Base-by-base conservation (phyloP, 2,888 invertebrate genomes). In the Chrysotoxum bicinctum region DNA sequence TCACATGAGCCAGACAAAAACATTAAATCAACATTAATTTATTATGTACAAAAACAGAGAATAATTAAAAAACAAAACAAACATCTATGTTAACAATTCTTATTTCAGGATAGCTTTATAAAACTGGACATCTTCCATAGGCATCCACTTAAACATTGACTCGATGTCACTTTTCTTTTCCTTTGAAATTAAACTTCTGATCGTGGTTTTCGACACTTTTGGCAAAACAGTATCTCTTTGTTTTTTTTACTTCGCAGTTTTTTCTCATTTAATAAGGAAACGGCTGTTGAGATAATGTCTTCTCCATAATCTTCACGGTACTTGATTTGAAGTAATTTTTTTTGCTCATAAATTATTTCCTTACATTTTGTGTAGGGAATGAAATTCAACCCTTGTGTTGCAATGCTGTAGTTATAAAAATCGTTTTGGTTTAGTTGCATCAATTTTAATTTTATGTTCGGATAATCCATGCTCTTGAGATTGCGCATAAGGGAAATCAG, bases 111-210 rank as follows among this genome's bases (percentile, higher is more conserved):
- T 43, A 2, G 40, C 12, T 43, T 43, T 16, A 21, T 48, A 21
- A 48, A 48, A 48, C 7, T 48, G 48, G 48, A 48, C 19, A 21
- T 48, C 48, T 19, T 21, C 21, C 8, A 21, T 10, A 10, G 48
- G 48, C 21, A 48, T 48, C 48, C 10, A 48, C 19, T 48, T 48
- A 10, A 48, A 19, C 21, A 21, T 60, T 12, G 37, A 69, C 52
- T 56, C 19, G 40, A 69, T 56, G 19, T 54, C 16, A 37, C 54
- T 32, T 30, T 56, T 70, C 10, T 70, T 70, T 45, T 70, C 43
- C 14, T 70, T 56, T 21, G 45, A 70, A 45, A 56, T 30, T 30
- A 35, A 56, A 54, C 21, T n/a, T 70, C 56, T 21, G 7, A 43
- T 69, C 21, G 26, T 19, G 9, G 19, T 54, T 54, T 69, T 54